A percentile compares a stretch with the other conserved stretches of the same genome.
Conservation (phyloP, 35 echinoderm and acorn worm genomes). For the Holothuria glaberrima region DNA sequence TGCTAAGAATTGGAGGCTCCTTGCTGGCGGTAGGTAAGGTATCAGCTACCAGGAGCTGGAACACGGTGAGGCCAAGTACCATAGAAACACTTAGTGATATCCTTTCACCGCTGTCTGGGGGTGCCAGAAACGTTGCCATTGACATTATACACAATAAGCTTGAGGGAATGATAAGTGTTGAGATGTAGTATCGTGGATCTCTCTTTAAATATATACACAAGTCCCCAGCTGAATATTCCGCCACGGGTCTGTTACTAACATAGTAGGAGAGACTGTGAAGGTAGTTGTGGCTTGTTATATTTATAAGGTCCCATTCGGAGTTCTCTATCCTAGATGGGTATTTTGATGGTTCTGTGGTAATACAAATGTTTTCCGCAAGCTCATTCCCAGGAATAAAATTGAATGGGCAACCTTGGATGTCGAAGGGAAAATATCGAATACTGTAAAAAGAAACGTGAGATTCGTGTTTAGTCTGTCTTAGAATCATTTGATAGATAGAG, state of each 20-base stretch:
- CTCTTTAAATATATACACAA: neutral
- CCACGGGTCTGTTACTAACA: neutral
- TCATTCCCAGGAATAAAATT: neutral
- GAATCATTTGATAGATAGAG: no score
- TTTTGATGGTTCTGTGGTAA: neutral
- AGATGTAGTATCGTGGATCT: neutral
- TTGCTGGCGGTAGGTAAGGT: neutral
- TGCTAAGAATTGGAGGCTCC: neutral
- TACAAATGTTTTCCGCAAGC: neutral
- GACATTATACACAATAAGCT: neutral
- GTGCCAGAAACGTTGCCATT: neutral
- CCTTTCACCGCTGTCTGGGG: slow-evolving; percentile 20
- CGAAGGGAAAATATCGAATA: slow-evolving; percentile 23
- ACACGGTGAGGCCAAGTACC: slow-evolving; percentile 8
- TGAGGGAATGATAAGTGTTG: neutral
- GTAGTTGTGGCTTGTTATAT: neutral
- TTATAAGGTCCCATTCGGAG: neutral
- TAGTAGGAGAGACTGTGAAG: neutral
- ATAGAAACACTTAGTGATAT: slow-evolving; percentile 10
- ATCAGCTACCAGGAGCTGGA: neutral
- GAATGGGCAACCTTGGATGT: neutral
- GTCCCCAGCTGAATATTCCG: neutral
- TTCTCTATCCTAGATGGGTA: neutral
- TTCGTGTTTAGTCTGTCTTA: no score
- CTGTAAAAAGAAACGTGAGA: neutral